These are phyloP conservation scores for Xiphorhynchus elegans DNA, from an alignment of 2,113 vertebrate genomes.

Conservation along the genomic window DNA sequence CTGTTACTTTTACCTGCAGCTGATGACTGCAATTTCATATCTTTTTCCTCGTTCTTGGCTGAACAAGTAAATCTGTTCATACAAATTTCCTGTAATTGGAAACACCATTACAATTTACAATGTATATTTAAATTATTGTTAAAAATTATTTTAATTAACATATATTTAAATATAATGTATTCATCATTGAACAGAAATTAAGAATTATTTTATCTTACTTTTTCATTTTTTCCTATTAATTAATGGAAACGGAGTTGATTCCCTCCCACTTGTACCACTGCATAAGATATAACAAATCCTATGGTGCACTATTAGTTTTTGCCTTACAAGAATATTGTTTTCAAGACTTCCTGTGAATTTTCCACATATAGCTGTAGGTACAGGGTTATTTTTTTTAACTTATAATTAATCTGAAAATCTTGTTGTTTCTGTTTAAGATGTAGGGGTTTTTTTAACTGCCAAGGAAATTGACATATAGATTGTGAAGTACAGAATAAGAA, in stretches of 20 bases:
- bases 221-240: neutral
- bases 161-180: neutral
- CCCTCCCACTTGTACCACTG: neutral
- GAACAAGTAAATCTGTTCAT: neutral
- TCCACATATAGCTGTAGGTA: neutral
- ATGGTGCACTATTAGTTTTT: neutral
- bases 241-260: neutral
- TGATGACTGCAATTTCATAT: neutral
- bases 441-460: neutral
- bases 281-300: neutral
- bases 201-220: neutral
- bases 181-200: neutral
- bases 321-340: neutral
- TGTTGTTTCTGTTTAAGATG: neutral
- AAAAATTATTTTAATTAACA: neutral
- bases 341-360: neutral
- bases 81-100: neutral
- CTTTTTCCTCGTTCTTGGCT: neutral
- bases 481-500: neutral
- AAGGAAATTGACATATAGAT: neutral
- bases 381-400: neutral
- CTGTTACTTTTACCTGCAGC: neutral
- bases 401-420: neutral
- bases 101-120: neutral
- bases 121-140: neutral